Base-by-base conservation (phyloP, 2,888 invertebrate species). In the Aleiodes leptofemur region DNA sequence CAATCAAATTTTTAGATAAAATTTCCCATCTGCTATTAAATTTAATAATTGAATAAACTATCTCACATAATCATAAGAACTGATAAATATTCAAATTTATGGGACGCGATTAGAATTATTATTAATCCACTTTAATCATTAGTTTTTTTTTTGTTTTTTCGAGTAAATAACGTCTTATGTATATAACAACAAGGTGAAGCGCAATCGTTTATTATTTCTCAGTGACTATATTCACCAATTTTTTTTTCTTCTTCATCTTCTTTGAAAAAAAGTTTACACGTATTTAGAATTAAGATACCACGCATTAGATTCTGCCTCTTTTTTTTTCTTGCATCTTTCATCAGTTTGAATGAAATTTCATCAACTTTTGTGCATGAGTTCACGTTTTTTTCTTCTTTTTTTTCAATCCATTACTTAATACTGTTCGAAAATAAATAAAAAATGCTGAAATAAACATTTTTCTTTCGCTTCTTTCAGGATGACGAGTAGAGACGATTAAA, bases 171-270 rank as follows among this genome's bases (percentile, higher is more conserved):
- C 86, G 83, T 82, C 89, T 89, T 89, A 89, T 89, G 86, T 87
- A 89, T 89, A 89, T 89, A 89, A 89, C 88, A 89, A 89, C 89
- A 89, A 88, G 85, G 85, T 86, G 87, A 87, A 89, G 86, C 85
- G 84, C 86, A 86, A 88, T 85, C 86, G 83, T 84, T 88, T 85
- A 61, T 64, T 43, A 13, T 61, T 61, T 64, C 16, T 43, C 64
- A 64, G 64, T 64, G 43, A 43, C 11, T 64, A 64, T 64, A 43
- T 64, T 48, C 64, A 64, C 48, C n/a, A 16, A 16, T 64, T 64
- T 64, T 38, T 64, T 3, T n/a, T 64, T 43, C 3, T 43, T 43
- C 11, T 38, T 38, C 8, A 23, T 38, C 38, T 43, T 43, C 11
- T 48, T 43, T 14, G 23, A 48, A 64, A 84, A 86, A 88, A 87